These are phyloP conservation scores for Loris lydekkerianus DNA, from an alignment of 2,797 vertebrate species.

Conservation along the genomic window DNA sequence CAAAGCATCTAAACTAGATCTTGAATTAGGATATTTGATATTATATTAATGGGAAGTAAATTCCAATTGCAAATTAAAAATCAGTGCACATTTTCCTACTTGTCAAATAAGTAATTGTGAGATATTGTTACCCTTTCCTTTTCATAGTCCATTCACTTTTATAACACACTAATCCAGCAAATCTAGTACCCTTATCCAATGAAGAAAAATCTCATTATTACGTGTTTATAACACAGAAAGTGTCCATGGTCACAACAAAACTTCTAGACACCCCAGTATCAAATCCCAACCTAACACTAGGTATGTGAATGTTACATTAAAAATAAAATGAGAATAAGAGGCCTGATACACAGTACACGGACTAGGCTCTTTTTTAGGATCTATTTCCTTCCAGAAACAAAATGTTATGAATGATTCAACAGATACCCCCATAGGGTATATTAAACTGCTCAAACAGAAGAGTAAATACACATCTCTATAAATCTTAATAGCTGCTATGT, in stretches of 20 bases:
- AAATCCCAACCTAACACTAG: not conserved
- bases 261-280: not conserved
- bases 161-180: not conserved
- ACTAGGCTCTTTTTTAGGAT: not conserved
- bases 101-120: not conserved
- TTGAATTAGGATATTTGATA: not conserved
- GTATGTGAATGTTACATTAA: not conserved
- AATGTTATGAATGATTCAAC: not conserved
- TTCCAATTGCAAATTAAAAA: not conserved
- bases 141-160: not conserved
- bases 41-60: not conserved
- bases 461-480: not conserved
- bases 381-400: not conserved
- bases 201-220: not conserved
- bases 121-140: not conserved
- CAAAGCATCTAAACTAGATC: not conserved
- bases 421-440: not conserved
- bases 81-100: not conserved
- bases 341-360: not conserved
- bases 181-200: not conserved
- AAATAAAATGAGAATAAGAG: not conserved
- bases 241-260: not conserved
- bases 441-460: not conserved
- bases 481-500: not conserved
- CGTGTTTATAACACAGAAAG: not conserved